A percentile compares a stretch with the other conserved stretches of the same genome.
These are phyloP conservation scores for Ormyrus nitidulus DNA, from an alignment of 2,888 invertebrate genomes.

Conservation along the genomic window DNA sequence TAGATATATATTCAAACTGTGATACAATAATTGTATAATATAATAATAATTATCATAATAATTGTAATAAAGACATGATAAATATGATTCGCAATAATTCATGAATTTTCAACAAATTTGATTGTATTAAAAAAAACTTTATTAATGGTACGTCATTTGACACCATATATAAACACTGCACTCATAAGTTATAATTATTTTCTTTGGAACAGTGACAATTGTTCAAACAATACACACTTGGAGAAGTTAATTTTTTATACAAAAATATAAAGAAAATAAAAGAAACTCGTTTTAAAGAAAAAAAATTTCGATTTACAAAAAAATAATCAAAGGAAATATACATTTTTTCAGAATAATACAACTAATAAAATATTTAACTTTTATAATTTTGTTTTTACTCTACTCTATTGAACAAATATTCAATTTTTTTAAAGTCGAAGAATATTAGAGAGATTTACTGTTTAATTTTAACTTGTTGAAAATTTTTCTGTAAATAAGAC, in stretches of 20 bases:
- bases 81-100: constrained; percentile 33
- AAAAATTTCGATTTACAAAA: not conserved
- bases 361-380: constrained; percentile 16
- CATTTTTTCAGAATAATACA: constrained; percentile 5
- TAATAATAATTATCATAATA: constrained; percentile 75
- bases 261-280: constrained; percentile 6
- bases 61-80: constrained; percentile 77
- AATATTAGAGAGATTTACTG: constrained; percentile 41
- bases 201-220: constrained; percentile 33
- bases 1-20: constrained; percentile 52
- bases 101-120: constrained; percentile 35
- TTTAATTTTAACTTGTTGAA: constrained; percentile 35
- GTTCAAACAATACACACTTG: constrained; percentile 16
- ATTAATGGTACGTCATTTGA: constrained; percentile 4
- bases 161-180: constrained; percentile 4
- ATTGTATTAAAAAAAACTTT: constrained; percentile 29
- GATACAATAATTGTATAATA: constrained; percentile 51
- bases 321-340: constrained; percentile 5
- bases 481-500: constrained; percentile 27
- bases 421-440: constrained; percentile 19
- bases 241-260: constrained; percentile 4
- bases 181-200: constrained; percentile 4
- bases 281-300: not conserved
- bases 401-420: constrained; percentile 39
- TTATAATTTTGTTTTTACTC: constrained; percentile 16